Evolutionary conservation across 2,888 invertebrate genomes (phyloP), one percentile per base, ranked within the genome.

Genomic region (Troides oblongomaculatus): DNA sequence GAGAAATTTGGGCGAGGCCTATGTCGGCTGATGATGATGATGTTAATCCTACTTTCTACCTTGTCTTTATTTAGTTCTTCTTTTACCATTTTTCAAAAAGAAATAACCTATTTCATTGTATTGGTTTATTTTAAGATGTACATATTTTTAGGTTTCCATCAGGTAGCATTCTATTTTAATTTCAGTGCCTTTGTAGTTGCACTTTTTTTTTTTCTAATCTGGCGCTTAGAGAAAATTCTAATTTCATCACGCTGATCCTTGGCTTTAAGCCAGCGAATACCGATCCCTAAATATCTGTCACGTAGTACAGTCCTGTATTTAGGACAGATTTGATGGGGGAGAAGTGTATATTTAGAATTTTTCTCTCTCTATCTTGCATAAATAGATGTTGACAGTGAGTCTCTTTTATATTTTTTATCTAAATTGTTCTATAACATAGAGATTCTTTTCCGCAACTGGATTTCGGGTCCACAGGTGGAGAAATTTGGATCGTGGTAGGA

Each of bases 301-400:
- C 85, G 78, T 83, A 80, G 77, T 88, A 88, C 88, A 84, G 85
- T 88, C 86, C 86, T 84, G 86, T 83, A 90, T 90, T 85, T 84
- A 87, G 89, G 87, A 86, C 88, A 83, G 79, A 83, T 88, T 87
- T 84, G 82, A 85, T 83, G 85, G 88, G 88, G 89, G 85, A 84
- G 72, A 61, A n/a, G 65, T 73, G 46, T 79, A 77, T 77, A 76
- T 76, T 74, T 74, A 72, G 76, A 72, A 58, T 23, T 64, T 39
- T 23, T 18, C 25, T 58, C 23, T 59, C 36, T 69, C 58, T 53
- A 63, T 39, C 60, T 60, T 56, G 64, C 69, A 64, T 43, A 69
- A 69, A 69, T 56, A 64, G 64, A 68, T n/a, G 60, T 12, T 56
- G 63, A 59, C 23, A 43, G 4, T 1, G 39, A 36, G 60, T 30